Conservation (phyloP, 2,113 vertebrate genomes). For the Petromus typicus region DNA sequence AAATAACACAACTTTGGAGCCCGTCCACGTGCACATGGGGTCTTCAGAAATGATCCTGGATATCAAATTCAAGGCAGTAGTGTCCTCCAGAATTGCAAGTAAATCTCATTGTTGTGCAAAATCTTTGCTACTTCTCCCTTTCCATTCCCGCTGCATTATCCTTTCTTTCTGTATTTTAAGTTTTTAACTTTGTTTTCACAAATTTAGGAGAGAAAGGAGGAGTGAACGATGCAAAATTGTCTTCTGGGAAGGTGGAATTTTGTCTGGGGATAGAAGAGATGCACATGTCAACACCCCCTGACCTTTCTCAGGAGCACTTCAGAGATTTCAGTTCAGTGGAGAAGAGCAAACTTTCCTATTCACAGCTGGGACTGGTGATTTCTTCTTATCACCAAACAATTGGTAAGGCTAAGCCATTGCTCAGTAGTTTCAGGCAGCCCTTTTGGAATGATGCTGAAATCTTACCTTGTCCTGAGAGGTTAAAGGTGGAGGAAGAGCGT, state of each 20-base stretch:
- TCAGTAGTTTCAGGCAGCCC: not conserved
- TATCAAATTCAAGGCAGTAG: not conserved
- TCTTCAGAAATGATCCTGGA: not conserved
- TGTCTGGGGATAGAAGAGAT: conserved; percentile 78
- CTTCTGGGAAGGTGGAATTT: conserved; percentile 86
- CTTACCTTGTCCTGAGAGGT: not conserved
- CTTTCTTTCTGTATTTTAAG: not conserved
- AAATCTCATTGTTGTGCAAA: not conserved
- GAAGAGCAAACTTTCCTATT: conserved; percentile 87
- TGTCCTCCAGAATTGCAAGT: not conserved
- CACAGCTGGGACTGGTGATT: conserved; percentile 87
- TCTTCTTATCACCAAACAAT: conserved; percentile 91
- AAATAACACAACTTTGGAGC: not conserved
- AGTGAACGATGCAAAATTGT: not conserved
- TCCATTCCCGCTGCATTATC: not conserved
- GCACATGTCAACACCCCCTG: conserved; percentile 84
- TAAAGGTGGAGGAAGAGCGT: not conserved
- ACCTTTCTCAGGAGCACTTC: conserved; percentile 91
- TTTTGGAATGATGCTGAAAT: not conserved
- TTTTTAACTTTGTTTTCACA: conserved; percentile 31
- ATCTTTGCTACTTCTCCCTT: not conserved
- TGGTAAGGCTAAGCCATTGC: conserved; percentile 86
- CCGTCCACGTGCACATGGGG: not conserved
- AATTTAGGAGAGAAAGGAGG: conserved; percentile 80
- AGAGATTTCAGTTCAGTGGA: conserved; percentile 85